Conservation (phyloP, 2,888 invertebrate genomes). For the Acanthosepion lycidas region DNA sequence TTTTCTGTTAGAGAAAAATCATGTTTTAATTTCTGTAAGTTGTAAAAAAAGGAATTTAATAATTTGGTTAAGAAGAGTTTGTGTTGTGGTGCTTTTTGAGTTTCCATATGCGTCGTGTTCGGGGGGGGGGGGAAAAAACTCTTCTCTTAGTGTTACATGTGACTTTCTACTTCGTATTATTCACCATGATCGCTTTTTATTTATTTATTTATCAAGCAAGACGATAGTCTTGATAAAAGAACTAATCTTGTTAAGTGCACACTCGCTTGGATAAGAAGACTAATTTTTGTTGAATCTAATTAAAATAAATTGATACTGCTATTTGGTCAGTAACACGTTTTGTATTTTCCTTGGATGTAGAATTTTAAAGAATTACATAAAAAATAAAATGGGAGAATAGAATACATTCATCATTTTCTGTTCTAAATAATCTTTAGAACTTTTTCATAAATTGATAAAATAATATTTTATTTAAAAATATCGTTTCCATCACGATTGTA, state of each 20-base stretch:
- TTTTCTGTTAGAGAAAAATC: too few relatives aligned
- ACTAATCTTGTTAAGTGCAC: neutral
- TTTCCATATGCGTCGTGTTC: neutral
- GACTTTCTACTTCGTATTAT: neutral
- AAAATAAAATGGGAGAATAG: neutral
- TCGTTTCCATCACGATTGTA: neutral
- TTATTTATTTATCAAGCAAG: too few relatives aligned
- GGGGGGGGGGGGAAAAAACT: too few relatives aligned
- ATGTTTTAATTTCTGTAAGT: neutral
- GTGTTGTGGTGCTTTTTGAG: neutral
- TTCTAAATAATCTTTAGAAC: neutral
- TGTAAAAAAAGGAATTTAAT: neutral
- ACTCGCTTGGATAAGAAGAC: neutral
- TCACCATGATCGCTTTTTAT: too few relatives aligned
- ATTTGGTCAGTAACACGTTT: neutral
- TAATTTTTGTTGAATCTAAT: neutral
- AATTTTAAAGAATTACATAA: neutral
- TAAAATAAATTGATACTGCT: neutral
- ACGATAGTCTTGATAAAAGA: too few relatives aligned
- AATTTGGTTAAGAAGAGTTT: neutral
- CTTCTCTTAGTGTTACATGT: neutral
- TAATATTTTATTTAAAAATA: neutral
- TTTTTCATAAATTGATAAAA: neutral
- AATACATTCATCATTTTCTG: neutral
- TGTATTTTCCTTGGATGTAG: neutral